Base-by-base conservation (phyloP, 2,797 vertebrate species). In the Oreochromis mossambicus region DNA sequence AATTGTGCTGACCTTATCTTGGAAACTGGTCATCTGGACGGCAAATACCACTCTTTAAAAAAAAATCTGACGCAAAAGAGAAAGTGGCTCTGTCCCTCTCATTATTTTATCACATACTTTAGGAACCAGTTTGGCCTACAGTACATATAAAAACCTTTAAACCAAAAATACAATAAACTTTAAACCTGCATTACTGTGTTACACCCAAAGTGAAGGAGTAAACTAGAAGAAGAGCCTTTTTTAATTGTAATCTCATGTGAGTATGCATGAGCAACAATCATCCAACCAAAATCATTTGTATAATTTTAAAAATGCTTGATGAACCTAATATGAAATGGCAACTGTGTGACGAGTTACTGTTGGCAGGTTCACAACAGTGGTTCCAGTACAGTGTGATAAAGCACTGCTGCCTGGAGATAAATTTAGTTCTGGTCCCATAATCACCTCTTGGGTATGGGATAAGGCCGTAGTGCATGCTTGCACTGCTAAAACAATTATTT, bases 1-100 rank as follows among this genome's bases (percentile, higher is more conserved):
- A 93, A 95, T 91, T 89, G 86, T 89, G 87, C 90, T 93, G 92
- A 95, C 90, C 92, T 91, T 93, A 91, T 91, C 86, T 89, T 83
- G 76, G 73, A 89, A 88, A 84, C 76, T 90, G 83, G 88, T 93
- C 88, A 92, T 88, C 86, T 90, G 91, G 86, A 91, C 78, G 56
- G 84, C 13, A 1, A 83, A 81, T 84, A 75, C 82, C 38, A 77
- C 77, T 84, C 21, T 83, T 86, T 63, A 24, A 82, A n/a, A 68
- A 66, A 63, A 85, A 66, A 73, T 80, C 80, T 70, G 63, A 86
- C 21, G 41, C 14, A 10, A 92, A 80, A 77, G 29, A 13, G 58
- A 73, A 82, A 75, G 12, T 41, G 61, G 12, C 34, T 66, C 21
- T 63, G 77, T 79, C 21, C 19, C 19, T 78, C n/a, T 38, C 19